Base-by-base conservation (phyloP, 1,140 invertebrate genomes). In the Bombus pyrosoma region DNA sequence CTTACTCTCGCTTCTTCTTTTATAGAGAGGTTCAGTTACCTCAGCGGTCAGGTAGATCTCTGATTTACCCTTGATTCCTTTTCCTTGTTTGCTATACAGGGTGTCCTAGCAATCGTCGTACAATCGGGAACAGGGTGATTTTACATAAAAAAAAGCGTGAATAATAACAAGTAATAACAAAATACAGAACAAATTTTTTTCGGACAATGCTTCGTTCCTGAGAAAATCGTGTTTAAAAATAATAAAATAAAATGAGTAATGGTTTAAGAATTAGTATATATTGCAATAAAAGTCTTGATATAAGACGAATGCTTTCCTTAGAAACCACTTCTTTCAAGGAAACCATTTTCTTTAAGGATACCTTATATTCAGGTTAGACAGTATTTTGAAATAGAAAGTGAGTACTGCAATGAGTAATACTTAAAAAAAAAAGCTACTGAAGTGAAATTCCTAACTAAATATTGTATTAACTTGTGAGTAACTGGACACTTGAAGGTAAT, bases 341-440 rank as follows among this genome's bases (percentile, higher is more conserved):
- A 69, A 69, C 3, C 34, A n/a, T 41, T 39, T 25, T 41, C 13
- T 41, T 72, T 72, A n/a, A 39, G 39, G 8, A 32, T 32, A n/a
- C 28, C 37, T 39, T 73, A 9, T 18, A 73, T 73, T 41, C 28
- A n/a, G 6, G 22, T 41, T 73, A 73, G 28, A 15, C 39, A 43
- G 28, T 32, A 73, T 73, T 73, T 73, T 41, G 71, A 73, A 73
- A 73, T 43, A 41, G 28, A 73, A 73, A 73, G 39, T 18, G 39
- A 37, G 34, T 37, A 68, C 18, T 9, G 34, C 22, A 34, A n/a
- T 43, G 71, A 41, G 15, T 73, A 39, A 41, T n/a, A 73, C 28
- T 43, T 41, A 25, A 22, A 13, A 73, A 34, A 34, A 72, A 73
- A 43, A 32, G n/a, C 28, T 34, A 41, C 13, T 41, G 39, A 73